These are phyloP conservation scores for Simalia tracyae DNA, from an alignment of 2,797 vertebrate genomes.

Conservation along the genomic window DNA sequence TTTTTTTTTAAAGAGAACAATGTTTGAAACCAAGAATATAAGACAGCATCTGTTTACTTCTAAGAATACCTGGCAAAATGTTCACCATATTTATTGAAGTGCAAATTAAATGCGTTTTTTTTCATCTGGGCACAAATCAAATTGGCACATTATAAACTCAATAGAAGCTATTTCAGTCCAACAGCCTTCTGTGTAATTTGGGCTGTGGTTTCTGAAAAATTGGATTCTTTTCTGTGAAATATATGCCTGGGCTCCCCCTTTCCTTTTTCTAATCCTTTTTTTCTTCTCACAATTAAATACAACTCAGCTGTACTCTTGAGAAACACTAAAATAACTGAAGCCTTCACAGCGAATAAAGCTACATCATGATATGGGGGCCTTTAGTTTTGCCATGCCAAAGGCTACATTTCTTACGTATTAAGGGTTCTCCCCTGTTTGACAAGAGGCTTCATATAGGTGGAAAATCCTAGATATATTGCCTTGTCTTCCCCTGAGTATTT, in stretches of 20 bases:
- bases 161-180: conserved; percentile 74
- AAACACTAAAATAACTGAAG: conserved; percentile 58
- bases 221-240: conserved; percentile 67
- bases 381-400: conserved; percentile 7
- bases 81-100: conserved; percentile 76
- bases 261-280: not conserved
- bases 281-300: conserved; percentile 63
- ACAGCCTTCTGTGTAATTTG: conserved; percentile 72
- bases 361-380: conserved; percentile 49
- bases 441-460: conserved; percentile 44
- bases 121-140: conserved; percentile 79
- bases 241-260: conserved; percentile 55
- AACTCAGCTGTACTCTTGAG: conserved; percentile 58
- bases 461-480: conserved; percentile 35
- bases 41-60: conserved; percentile 68
- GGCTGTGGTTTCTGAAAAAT: conserved; percentile 70
- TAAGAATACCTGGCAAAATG: conserved; percentile 76
- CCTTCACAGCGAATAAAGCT: conserved; percentile 27
- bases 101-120: conserved; percentile 73
- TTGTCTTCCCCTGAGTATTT: conserved; percentile 23
- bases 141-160: conserved; percentile 74
- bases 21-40: conserved; percentile 70
- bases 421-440: conserved; percentile 7
- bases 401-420: conserved; percentile 35
- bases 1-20: conserved; percentile 47